Percentiles rank a stretch among this genome's conserved stretches.
These are phyloP conservation scores for Mylabris sibirica DNA, from an alignment of 2,888 invertebrate species.

Conservation along the genomic window DNA sequence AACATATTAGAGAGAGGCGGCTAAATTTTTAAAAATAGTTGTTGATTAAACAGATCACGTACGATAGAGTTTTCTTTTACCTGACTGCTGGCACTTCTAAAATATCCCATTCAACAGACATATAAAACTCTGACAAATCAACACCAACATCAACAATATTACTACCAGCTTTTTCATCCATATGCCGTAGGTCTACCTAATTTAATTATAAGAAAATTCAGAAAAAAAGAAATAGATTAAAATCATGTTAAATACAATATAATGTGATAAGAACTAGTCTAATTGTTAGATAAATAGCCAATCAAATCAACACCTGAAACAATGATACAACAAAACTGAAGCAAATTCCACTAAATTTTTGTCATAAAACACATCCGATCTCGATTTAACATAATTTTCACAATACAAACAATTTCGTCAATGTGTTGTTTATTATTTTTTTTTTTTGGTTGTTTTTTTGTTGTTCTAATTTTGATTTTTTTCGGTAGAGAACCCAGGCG, in stretches of 20 bases:
- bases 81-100: constrained; percentile 93
- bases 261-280: neutral
- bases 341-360: neutral
- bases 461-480: neutral
- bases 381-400: neutral
- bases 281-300: neutral
- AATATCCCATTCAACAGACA: constrained; percentile 99
- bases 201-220: constrained; percentile 29
- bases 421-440: neutral
- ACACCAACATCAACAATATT: constrained; percentile 93
- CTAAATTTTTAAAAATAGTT: too few species aligned
- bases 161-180: constrained; percentile 89
- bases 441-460: neutral
- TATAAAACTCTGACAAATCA: constrained; percentile 97
- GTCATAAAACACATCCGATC: neutral
- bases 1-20: too few species aligned
- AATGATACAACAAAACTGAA: constrained; percentile 13
- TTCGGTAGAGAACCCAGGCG: constrained; percentile 11
- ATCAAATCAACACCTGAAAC: constrained; percentile 15
- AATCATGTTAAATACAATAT: neutral
- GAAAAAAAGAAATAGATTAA: constrained; percentile 31
- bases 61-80: constrained; percentile 61
- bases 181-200: constrained; percentile 91
- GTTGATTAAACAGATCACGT: constrained; percentile 8
- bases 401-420: neutral